These are phyloP conservation scores for Eilema sororculum DNA, from an alignment of 2,888 invertebrate species.

Conservation along the genomic window DNA sequence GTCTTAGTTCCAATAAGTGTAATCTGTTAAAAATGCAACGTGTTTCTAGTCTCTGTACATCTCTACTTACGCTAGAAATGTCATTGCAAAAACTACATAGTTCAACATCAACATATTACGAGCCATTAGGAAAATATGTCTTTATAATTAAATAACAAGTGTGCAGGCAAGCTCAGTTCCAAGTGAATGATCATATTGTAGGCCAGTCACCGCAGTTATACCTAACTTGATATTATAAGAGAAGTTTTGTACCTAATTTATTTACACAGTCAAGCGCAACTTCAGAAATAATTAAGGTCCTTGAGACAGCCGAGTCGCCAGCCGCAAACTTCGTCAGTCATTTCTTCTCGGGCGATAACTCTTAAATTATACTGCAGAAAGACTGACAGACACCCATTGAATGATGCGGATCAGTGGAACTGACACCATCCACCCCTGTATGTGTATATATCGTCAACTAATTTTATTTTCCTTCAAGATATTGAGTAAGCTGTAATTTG, in stretches of 20 bases:
- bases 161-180: conserved; percentile 73
- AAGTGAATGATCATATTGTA: conserved; percentile 43
- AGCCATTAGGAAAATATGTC: conserved; percentile 74
- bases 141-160: conserved; percentile 79
- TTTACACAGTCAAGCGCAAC: background rate
- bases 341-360: too few relatives aligned
- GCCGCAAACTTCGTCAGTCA: too few relatives aligned
- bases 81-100: conserved; percentile 66
- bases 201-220: conserved; percentile 24
- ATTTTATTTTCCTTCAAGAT: too few relatives aligned
- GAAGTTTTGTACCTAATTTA: conserved; percentile 4
- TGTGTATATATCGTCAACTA: too few relatives aligned
- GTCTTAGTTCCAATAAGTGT: conserved; percentile 60
- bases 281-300: background rate
- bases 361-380: too few relatives aligned
- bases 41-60: conserved; percentile 49
- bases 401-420: too few relatives aligned
- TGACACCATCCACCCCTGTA: too few relatives aligned
- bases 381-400: too few relatives aligned
- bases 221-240: background rate
- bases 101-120: conserved; percentile 61
- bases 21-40: conserved; percentile 39
- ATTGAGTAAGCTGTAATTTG: too few relatives aligned
- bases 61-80: conserved; percentile 48
- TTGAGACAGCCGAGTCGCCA: too few relatives aligned